These are phyloP conservation scores for Nasonia vitripennis DNA, from an alignment of 1,140 invertebrate species.

Conservation along the genomic window DNA sequence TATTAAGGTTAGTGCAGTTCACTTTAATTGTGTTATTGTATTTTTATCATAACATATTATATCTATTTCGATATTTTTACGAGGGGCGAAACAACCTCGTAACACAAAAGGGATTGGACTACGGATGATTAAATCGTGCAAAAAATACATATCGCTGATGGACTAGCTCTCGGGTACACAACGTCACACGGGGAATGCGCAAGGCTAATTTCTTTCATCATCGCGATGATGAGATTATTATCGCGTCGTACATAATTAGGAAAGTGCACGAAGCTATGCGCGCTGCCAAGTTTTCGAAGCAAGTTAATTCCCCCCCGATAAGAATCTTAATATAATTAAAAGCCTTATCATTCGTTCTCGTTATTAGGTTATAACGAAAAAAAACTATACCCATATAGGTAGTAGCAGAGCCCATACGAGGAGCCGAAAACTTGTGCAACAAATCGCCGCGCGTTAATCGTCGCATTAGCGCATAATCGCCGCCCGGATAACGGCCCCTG, in stretches of 20 bases:
- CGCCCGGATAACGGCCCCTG: not conserved
- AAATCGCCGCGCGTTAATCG: not conserved
- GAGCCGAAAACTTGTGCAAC: not conserved
- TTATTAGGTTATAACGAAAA: not conserved
- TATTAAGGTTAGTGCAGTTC: not conserved
- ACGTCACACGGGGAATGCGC: not conserved
- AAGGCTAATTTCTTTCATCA: slow-evolving; percentile 11
- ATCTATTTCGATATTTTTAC: too few species aligned
- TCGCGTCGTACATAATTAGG: slow-evolving; percentile 1
- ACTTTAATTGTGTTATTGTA: too few species aligned
- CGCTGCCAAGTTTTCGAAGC: not conserved
- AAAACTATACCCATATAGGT: too few species aligned
- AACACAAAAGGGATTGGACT: not conserved
- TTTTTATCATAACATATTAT: too few species aligned
- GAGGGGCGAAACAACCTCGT: too few species aligned
- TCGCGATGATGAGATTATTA: not conserved
- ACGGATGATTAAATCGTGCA: not conserved
- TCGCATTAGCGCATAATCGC: not conserved
- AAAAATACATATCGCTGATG: not conserved
- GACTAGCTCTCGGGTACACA: not conserved
- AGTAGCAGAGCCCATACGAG: not conserved
- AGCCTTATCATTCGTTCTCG: not conserved
- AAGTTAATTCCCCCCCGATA: not conserved
- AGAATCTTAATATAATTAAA: not conserved
- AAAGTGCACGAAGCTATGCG: not conserved